Conservation (phyloP, 1,140 invertebrate species). For the Brachionus sp. region DNA sequence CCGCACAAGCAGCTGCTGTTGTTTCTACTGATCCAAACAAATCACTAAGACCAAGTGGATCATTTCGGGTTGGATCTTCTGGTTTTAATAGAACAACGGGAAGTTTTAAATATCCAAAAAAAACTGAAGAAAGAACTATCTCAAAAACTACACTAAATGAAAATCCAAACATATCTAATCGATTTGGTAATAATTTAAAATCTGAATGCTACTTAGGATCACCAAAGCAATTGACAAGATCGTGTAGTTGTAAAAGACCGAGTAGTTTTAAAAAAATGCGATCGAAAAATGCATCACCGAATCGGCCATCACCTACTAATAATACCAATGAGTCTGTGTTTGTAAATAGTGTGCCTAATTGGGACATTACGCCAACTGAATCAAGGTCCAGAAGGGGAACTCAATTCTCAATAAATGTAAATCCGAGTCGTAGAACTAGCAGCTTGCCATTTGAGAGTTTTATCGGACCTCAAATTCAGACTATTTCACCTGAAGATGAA, state of each 20-base stretch:
- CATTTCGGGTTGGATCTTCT: background rate
- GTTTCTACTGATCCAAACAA: background rate
- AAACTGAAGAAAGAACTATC: background rate
- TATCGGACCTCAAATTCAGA: background rate
- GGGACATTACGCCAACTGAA: conserved; percentile 7
- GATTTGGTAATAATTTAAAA: conserved; percentile 20
- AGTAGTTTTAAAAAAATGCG: conserved; percentile 31
- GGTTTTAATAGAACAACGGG: background rate
- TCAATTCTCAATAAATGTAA: conserved; percentile 15
- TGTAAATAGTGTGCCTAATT: background rate
- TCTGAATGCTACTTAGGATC: conserved; percentile 19
- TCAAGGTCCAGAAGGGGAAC: conserved; percentile 1
- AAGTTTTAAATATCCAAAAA: background rate
- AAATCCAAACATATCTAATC: background rate
- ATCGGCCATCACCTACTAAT: background rate
- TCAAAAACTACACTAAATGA: background rate
- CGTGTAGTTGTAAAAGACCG: conserved; percentile 36
- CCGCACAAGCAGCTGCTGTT: background rate
- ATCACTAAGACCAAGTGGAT: background rate
- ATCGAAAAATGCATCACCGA: conserved; percentile 26
- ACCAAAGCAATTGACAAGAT: background rate
- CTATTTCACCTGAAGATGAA: background rate
- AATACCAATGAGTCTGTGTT: background rate
- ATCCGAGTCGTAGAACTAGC: background rate
- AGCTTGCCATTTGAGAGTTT: conserved; percentile 15